These are phyloP conservation scores for Aegotheles bennettii DNA, from an alignment of 2,113 vertebrate genomes.

Conservation along the genomic window DNA sequence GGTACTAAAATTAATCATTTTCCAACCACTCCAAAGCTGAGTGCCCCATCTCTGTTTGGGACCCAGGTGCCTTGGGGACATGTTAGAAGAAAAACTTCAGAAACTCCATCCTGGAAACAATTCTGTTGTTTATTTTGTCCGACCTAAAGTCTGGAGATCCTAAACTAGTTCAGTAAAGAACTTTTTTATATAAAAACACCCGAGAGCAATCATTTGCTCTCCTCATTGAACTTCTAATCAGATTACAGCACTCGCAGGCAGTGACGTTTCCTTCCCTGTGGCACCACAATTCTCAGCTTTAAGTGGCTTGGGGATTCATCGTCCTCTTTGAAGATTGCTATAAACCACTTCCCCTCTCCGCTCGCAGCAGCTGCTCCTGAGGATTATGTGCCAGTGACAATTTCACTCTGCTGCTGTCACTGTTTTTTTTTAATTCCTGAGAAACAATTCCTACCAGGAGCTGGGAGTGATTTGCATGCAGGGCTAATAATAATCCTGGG, in stretches of 20 bases:
- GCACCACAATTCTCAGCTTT: background rate
- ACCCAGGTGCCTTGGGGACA: background rate
- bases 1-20: background rate
- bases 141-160: background rate
- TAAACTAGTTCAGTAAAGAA: background rate
- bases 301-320: background rate
- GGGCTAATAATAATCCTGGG: background rate
- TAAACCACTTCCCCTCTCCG: background rate
- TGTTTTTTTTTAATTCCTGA: background rate
- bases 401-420: background rate
- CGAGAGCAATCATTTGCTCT: background rate
- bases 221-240: background rate
- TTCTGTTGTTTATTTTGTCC: background rate
- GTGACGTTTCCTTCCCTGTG: background rate
- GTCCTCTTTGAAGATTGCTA: background rate
- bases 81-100: background rate
- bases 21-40: background rate
- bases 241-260: background rate
- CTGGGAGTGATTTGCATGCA: background rate
- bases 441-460: background rate
- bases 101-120: background rate
- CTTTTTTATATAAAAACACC: background rate
- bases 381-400: slow-evolving; percentile 16
- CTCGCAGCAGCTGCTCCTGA: background rate
- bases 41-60: background rate